These are phyloP conservation scores for Mythimna loreyi DNA, from an alignment of 2,888 invertebrate species.

Conservation along the genomic window DNA sequence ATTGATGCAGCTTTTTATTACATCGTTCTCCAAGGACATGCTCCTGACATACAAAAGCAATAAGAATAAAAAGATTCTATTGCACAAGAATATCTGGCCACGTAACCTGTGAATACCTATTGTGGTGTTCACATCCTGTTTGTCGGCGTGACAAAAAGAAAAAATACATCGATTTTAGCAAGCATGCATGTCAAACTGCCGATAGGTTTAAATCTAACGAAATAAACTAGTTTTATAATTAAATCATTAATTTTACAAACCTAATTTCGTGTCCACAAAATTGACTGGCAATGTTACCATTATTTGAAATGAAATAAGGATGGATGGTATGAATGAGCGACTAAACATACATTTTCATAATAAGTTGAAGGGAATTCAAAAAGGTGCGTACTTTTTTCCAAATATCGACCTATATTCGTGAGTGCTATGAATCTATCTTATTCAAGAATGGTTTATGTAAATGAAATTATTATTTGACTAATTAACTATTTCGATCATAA, in stretches of 20 bases:
- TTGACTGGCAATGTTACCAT: not conserved
- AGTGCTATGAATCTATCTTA: not conserved
- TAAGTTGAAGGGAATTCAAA: too few relatives aligned
- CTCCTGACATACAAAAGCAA: conserved; percentile 31
- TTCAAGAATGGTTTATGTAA: not conserved
- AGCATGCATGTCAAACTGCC: not conserved
- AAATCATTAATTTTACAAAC: not conserved
- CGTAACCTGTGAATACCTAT: conserved; percentile 51
- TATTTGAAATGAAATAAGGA: not conserved
- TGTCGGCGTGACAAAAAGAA: conserved; percentile 12
- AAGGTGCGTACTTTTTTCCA: not conserved
- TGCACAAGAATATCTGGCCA: conserved; percentile 44
- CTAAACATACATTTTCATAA: too few relatives aligned
- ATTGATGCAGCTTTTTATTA: conserved; percentile 34
- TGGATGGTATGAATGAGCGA: not conserved
- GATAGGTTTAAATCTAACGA: not conserved
- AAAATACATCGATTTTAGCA: conserved; percentile 5
- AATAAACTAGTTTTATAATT: not conserved
- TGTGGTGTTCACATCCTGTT: conserved; percentile 56
- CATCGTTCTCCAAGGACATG: conserved; percentile 29
- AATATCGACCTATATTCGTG: not conserved
- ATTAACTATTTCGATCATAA: conserved; percentile 1
- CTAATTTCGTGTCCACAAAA: not conserved
- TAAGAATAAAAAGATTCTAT: conserved; percentile 40
- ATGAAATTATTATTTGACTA: not conserved